phyloP scores from a whole-genome alignment of 92 coral and sea anemone genomes.

The Epizoanthus illoricatus region DNA sequence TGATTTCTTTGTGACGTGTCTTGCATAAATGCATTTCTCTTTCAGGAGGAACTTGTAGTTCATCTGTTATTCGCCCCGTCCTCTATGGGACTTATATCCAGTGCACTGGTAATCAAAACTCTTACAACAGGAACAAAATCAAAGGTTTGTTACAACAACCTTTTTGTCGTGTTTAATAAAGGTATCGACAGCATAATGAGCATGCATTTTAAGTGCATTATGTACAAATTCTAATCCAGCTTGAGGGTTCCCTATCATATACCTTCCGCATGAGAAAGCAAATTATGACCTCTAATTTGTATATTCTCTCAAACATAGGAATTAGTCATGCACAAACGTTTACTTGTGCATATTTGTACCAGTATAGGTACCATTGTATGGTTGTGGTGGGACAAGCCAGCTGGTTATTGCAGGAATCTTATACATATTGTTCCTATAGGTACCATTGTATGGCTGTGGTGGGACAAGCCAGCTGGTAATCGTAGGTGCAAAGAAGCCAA shows the following conservation, averaged over 20 bases:
- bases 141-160: conserved; percentile 55
- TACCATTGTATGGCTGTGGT: conserved; percentile 95
- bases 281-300: too few species aligned
- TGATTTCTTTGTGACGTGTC: neutral
- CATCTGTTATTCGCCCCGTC: conserved; percentile 94
- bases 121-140: conserved; percentile 61
- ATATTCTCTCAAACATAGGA: too few species aligned
- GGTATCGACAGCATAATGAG: neutral
- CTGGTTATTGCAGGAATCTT: conserved; percentile 64
- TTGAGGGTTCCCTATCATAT: neutral
- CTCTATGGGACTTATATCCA: conserved; percentile 86
- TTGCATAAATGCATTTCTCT: neutral
- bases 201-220: neutral
- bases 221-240: neutral
- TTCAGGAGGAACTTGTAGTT: conserved; percentile 89
- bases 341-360: too few species aligned
- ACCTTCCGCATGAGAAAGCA: too few species aligned
- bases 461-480: conserved; percentile 87
- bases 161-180: too few species aligned
- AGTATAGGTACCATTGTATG: conserved; percentile 84
- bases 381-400: conserved; percentile 93
- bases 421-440: conserved; percentile 40
- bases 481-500: conserved; percentile 78
- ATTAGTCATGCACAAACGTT: too few species aligned
- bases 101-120: conserved; percentile 82